Evolutionary conservation across 1,140 invertebrate species (phyloP), one percentile per base, ranked within the genome.

Genomic region (Cheumatopsyche charites): DNA sequence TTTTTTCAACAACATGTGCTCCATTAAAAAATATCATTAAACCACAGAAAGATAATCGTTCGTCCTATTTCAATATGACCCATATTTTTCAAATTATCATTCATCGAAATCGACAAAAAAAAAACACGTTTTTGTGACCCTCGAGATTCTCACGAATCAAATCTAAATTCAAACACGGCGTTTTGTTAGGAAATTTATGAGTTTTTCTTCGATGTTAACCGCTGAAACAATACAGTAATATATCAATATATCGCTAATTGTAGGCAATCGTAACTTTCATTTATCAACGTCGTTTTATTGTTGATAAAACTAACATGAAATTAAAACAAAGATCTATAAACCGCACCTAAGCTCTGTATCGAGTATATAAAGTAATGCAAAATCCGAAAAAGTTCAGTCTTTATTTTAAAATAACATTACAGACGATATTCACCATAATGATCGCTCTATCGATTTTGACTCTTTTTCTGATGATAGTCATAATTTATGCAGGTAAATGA

Each of bases 171-270:
- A 17, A 52, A 52, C 15, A 52, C n/a, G n/a, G n/a, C n/a, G 9
- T 9, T 36, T 36, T 3, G 9, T 36, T 36, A 36, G 29, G 9
- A 36, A 36, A 36, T 36, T 9, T 4, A 4, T 36, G 29, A 36
- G 9, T 36, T 36, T 36, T 36, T 52, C 15, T 52, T 52, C 15
- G 15, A 9, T 52, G 19, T 25, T 58, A 5, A 58, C 55, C 55
- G 55, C 55, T 19, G 13, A 12, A 58, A 58, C 55, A 58, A 58
- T 58, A 58, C 15, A 58, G 29, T 58, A 21, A 25, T 58, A 58
- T 47, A 47, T 4, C 11, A 21, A 23, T 58, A 58, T 58, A 36
- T 36, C 29, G 9, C 29, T 36, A 58, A 58, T 58, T 25, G 25
- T 17, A 23, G 55, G 55, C 23, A 58, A 58, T 58, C 23, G 21